Conservation (phyloP, 2,113 vertebrate genomes). For the Megatriorchis doriae region DNA sequence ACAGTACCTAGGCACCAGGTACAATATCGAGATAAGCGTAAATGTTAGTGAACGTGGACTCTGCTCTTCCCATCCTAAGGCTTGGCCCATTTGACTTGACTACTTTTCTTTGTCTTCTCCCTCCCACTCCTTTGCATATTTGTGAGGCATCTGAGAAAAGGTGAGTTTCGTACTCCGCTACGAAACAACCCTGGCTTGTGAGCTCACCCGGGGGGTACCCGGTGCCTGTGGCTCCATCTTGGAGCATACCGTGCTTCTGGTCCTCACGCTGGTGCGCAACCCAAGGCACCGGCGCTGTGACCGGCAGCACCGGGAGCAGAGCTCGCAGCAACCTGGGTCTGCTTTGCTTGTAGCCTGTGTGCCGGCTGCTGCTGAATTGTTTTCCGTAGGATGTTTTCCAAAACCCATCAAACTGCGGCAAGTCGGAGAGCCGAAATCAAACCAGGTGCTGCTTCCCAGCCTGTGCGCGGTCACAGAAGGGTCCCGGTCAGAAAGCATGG, state of each 20-base stretch:
- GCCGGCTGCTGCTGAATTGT: background rate
- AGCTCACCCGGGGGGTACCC: fast-evolving
- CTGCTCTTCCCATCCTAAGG: background rate
- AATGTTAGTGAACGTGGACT: background rate
- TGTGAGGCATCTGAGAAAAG: background rate
- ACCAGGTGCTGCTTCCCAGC: background rate
- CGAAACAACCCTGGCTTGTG: background rate
- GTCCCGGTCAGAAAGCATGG: background rate
- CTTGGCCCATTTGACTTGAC: background rate
- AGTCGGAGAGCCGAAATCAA: background rate
- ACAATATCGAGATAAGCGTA: background rate
- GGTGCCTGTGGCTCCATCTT: fast-evolving
- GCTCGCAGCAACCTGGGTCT: background rate
- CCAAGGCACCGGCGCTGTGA: fast-evolving
- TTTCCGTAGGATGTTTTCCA: background rate
- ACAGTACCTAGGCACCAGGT: background rate
- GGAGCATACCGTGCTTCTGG: background rate
- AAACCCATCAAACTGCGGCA: background rate
- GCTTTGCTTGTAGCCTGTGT: background rate
- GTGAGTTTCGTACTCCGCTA: background rate
- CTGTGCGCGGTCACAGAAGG: background rate
- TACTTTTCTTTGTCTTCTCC: background rate
- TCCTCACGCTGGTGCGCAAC: fast-evolving
- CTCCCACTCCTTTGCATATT: background rate
- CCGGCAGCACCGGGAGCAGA: fast-evolving